A percentile compares a stretch with the other conserved stretches of the same genome.
These are phyloP conservation scores for Lepisosteus osseus DNA, from an alignment of 2,113 vertebrate genomes.

Conservation along the genomic window DNA sequence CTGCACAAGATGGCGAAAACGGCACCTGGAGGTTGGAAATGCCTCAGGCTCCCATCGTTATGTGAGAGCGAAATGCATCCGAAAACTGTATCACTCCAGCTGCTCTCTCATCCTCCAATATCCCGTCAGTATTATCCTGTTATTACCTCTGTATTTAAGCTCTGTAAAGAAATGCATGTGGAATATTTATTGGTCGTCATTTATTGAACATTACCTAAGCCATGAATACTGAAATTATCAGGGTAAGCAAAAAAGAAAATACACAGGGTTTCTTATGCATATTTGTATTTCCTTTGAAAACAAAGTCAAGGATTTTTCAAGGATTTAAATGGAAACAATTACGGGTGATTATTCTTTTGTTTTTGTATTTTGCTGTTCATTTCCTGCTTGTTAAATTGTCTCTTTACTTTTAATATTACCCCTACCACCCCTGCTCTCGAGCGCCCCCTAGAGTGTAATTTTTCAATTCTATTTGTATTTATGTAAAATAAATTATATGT, in stretches of 20 bases:
- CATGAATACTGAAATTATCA: neutral
- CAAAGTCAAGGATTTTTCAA: no score
- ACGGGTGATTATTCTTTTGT: neutral
- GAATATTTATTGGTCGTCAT: neutral
- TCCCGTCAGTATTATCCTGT: neutral
- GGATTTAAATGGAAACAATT: no score
- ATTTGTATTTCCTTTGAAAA: no score
- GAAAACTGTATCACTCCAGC: no score
- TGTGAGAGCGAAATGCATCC: no score
- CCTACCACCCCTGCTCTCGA: neutral
- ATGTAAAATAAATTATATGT: constrained; percentile 8
- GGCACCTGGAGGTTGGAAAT: no score
- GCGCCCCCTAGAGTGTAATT: neutral
- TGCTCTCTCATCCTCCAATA: neutral
- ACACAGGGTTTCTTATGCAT: neutral
- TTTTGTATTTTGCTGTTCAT: neutral
- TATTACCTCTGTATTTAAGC: neutral
- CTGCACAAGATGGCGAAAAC: no score
- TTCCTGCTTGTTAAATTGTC: neutral
- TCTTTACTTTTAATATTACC: neutral
- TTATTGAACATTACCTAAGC: neutral
- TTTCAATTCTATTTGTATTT: constrained; percentile 3
- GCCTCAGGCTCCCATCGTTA: no score
- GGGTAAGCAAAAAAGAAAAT: neutral
- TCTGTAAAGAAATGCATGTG: constrained; percentile 6